A percentile compares a stretch with the other conserved stretches of the same genome.
These are phyloP conservation scores for Heliopora coerulea DNA, from an alignment of 92 coral and sea anemone species.

Conservation along the genomic window DNA sequence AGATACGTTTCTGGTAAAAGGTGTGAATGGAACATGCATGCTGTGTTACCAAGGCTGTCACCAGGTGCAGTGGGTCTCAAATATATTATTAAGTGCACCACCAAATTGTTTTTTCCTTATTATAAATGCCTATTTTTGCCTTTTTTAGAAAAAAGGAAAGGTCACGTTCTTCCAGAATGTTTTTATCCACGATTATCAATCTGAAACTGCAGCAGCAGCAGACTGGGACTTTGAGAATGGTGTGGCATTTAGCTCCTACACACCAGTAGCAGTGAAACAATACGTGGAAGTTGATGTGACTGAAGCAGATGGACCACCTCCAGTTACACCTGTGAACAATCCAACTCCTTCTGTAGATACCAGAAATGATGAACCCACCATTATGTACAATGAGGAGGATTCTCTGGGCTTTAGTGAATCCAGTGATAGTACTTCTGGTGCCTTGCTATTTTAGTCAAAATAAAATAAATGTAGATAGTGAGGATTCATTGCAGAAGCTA, in stretches of 20 bases:
- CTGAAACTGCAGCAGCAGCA: constrained; percentile 21
- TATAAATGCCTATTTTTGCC: no score
- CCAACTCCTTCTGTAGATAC: neutral
- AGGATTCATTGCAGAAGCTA: no score
- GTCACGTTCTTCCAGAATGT: constrained; percentile 40
- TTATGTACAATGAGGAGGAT: constrained; percentile 75
- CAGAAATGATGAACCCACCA: constrained; percentile 34
- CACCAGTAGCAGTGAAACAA: constrained; percentile 21
- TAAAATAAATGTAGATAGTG: no score
- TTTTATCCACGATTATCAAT: constrained; percentile 39
- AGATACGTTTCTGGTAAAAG: no score
- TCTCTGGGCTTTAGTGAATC: constrained; percentile 78
- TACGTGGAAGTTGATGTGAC: constrained; percentile 1
- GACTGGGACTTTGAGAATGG: constrained; percentile 43
- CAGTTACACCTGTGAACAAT: neutral
- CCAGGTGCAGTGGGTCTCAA: no score
- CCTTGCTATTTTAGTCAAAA: constrained; percentile 66
- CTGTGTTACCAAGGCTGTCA: no score
- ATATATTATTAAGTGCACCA: no score
- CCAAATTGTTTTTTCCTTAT: no score
- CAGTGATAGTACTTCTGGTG: constrained; percentile 70
- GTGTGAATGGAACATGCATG: no score
- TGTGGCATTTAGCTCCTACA: constrained; percentile 25
- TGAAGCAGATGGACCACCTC: neutral
- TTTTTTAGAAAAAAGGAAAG: constrained; percentile 27